phyloP scores from a whole-genome alignment of 37 sponge, comb jelly and placozoan species.

The Halichondria panicea region DNA sequence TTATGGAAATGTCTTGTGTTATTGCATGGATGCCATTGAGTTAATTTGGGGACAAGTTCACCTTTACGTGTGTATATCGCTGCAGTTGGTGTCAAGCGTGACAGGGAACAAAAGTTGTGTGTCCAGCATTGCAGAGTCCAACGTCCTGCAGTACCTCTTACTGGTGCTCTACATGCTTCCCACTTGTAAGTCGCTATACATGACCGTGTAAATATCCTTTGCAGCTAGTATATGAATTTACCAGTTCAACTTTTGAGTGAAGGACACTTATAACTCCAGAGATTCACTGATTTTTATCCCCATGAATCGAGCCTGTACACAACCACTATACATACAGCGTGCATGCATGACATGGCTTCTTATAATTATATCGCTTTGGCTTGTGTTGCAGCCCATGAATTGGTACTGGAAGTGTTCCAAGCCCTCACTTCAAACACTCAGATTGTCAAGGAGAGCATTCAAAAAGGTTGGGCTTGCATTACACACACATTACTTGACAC shows the following conservation, averaged over 20 bases:
- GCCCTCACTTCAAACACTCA: constrained; percentile 93
- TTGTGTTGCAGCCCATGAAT: constrained; percentile 75
- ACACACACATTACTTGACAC: background rate
- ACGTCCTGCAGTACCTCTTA: constrained; percentile 85
- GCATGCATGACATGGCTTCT: no score
- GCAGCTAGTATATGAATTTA: no score
- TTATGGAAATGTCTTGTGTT: no score
- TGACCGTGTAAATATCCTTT: background rate
- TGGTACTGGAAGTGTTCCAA: constrained; percentile 86
- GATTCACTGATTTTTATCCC: background rate
- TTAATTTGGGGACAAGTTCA: no score
- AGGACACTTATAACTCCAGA: no score
- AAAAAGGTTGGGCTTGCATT: constrained; percentile 65
- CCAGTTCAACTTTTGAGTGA: no score
- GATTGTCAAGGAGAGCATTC: constrained; percentile 93
- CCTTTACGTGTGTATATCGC: no score
- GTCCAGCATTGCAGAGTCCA: constrained; percentile 86
- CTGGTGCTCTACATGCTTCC: constrained; percentile 82
- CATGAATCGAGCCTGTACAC: no score
- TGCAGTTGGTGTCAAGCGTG: constrained; percentile 82
- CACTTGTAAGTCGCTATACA: constrained; percentile 47
- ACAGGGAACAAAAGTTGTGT: constrained; percentile 97
- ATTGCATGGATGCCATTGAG: no score
- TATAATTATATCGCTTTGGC: background rate
- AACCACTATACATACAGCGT: no score